Evolutionary conservation across 2,113 vertebrate genomes (phyloP).

Genomic region (Osmerus mordax): DNA sequence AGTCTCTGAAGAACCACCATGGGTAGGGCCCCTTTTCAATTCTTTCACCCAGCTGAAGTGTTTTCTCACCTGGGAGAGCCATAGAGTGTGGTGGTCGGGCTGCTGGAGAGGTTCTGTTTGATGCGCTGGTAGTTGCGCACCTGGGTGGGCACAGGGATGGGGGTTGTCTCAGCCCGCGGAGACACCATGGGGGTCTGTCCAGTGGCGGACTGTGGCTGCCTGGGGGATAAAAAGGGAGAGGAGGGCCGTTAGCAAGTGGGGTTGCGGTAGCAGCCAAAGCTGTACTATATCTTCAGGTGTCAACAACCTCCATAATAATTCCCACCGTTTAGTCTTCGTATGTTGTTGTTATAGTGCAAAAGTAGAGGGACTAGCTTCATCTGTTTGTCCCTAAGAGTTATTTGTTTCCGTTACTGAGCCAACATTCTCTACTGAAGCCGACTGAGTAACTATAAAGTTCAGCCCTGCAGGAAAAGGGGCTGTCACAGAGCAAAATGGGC

Average conservation of each 20-base stretch:
- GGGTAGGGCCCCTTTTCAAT: not conserved
- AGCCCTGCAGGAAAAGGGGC: slow-evolving; percentile 30
- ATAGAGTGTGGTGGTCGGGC: slow-evolving; percentile 77
- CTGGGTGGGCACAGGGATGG: slow-evolving; percentile 94
- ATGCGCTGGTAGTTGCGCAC: slow-evolving; percentile 96
- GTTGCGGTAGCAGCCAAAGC: slow-evolving; percentile 25
- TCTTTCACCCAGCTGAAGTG: not conserved
- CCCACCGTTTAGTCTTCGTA: not conserved
- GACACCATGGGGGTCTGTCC: slow-evolving; percentile 75
- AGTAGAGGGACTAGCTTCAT: not conserved
- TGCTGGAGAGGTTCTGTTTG: slow-evolving; percentile 91
- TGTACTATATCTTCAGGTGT: slow-evolving; percentile 32
- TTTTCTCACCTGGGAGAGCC: slow-evolving; percentile 86
- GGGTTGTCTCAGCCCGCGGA: slow-evolving; percentile 84
- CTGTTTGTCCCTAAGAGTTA: not conserved
- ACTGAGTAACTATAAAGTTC: slow-evolving; percentile 20
- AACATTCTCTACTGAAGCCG: slow-evolving; percentile 3
- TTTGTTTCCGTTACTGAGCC: slow-evolving; percentile 39
- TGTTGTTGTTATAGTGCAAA: too few species aligned
- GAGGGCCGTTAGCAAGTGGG: slow-evolving; percentile 24
- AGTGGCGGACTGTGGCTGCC: slow-evolving; percentile 75
- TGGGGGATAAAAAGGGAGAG: slow-evolving; percentile 50
- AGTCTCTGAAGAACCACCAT: not conserved
- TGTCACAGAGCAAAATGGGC: slow-evolving; percentile 29
- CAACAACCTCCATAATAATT: slow-evolving; percentile 31